Evolutionary conservation across 2,113 vertebrate species (phyloP).

Genomic region (Perca flavescens): DNA sequence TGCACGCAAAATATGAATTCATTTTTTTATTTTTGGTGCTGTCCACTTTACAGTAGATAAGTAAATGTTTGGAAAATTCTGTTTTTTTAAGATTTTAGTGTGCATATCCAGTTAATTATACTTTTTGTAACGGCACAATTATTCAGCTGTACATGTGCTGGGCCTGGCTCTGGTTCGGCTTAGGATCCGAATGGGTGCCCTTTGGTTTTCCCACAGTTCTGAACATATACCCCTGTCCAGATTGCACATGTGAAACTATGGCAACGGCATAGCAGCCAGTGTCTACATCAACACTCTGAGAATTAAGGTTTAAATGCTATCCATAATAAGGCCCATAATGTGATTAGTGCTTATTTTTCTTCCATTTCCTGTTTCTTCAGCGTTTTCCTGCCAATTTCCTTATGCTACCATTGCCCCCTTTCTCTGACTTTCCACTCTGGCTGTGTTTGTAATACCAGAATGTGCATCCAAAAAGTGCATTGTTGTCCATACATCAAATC

Average conservation of each 20-base stretch:
- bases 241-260: slow-evolving; percentile 37
- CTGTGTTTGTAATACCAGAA: not conserved
- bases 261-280: slow-evolving; percentile 29
- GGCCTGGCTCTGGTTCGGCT: slow-evolving; percentile 36
- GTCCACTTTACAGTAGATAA: not conserved
- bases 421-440: not conserved
- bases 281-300: slow-evolving; percentile 34
- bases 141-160: slow-evolving; percentile 17
- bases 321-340: slow-evolving; percentile 32
- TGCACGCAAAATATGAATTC: not conserved
- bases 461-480: not conserved
- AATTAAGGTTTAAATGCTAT: slow-evolving; percentile 35
- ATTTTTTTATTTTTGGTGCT: not conserved
- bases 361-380: slow-evolving; percentile 50
- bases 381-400: not conserved
- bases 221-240: slow-evolving; percentile 38
- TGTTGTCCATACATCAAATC: not conserved
- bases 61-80: slow-evolving; percentile 3
- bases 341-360: slow-evolving; percentile 45
- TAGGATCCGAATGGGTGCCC: slow-evolving; percentile 25
- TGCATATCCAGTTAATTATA: not conserved
- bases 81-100: not conserved
- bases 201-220: slow-evolving; percentile 26
- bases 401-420: slow-evolving; percentile 8
- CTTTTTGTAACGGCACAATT: slow-evolving; percentile 2